Base-by-base conservation (phyloP, 2,888 invertebrate genomes). In the Pammene fasciana region DNA sequence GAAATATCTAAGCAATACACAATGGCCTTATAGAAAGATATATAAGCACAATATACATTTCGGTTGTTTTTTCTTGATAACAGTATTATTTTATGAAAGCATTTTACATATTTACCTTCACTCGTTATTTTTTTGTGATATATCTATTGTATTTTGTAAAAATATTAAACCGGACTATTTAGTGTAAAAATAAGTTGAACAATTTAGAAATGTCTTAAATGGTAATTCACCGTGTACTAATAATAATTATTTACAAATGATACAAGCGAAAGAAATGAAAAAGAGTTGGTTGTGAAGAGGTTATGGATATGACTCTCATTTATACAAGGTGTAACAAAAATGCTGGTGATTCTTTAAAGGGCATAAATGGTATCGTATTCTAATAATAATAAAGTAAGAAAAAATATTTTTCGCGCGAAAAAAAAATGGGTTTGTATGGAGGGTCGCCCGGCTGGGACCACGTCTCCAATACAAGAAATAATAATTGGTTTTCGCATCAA, bases 51-150 rank as follows among this genome's bases (percentile, higher is more conserved):
- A 79, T 80, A 77, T 74, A 74, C 76, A 77, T 73, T 73, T 76
- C 70, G 55, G 65, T 71, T 72, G 75, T 74, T 78, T 81, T 77
- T 75, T 82, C 82, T 79, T 75, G 81, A 68, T 75, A 75, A 81
- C 86, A 87, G 85, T 88, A 88, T 87, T 88, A 87, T 83, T 85
- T 84, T 79, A 75, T 72, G 66, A 74, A 73, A 76, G 79, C 82
- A 84, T 84, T 83, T 82, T 84, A 78, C 43, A 67, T 68, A 45
- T 70, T 48, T 64, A 67, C 18, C 46, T 67, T 57, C 62, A 61
- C 76, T 75, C 73, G 71, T 78, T 76, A 77, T 82, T 78, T 82
- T 45, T 85, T 82, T 87, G 83, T 86, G 83, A 85, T 86, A 85
- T 75, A 74, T 70, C 71, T 74, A 70, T 70, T 66, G 65, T 65